Base-by-base conservation (phyloP, 1,140 invertebrate species). In the Drosophila willistoni region DNA sequence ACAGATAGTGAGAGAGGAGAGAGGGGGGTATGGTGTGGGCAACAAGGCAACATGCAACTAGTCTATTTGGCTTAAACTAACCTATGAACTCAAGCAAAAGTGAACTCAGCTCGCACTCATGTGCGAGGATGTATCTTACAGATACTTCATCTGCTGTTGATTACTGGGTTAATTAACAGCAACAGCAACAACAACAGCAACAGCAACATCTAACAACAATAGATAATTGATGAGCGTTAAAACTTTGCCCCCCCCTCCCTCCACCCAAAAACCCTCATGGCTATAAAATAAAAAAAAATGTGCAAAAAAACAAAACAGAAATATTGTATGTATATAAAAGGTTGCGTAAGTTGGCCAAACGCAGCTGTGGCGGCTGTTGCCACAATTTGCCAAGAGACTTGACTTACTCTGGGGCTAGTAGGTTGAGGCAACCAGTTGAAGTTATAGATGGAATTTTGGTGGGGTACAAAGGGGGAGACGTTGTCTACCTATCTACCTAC, bases 111-210 rank as follows among this genome's bases (percentile, higher is more conserved):
- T 51, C 17, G 2, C 17, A 51, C 17, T 51, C 9, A 4, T 9
- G 13, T 51, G 44, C 10, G 44, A 47, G 44, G 10, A 13, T 39
- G 36, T 47, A n/a, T 47, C 44, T 47, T 17, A 47, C 12, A 10
- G 44, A 51, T 22, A 51, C 44, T 22, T 51, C 2, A 22, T 51
- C 19, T 51, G 7, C 1, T 51, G 17, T 78, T 81, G 82, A 77
- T 81, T 82, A 69, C 79, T 80, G 64, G 61, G 78, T 86, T 85
- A 85, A 85, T 85, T 86, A 86, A 86, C 78, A 60, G 66, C 22
- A 61, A 64, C 42, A 65, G 68, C 25, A 86, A 86, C 77, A 60
- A 64, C 33, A 61, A 63, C 41, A 65, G 67, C 29, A 86, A 86
- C 78, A 60, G 60, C 34, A 61, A 64, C 42, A 65, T 68, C 77